A percentile compares a stretch with the other conserved stretches of the same genome.
phyloP scores from a whole-genome alignment of 1,140 invertebrate species.

The Drosophila kikkawai region DNA sequence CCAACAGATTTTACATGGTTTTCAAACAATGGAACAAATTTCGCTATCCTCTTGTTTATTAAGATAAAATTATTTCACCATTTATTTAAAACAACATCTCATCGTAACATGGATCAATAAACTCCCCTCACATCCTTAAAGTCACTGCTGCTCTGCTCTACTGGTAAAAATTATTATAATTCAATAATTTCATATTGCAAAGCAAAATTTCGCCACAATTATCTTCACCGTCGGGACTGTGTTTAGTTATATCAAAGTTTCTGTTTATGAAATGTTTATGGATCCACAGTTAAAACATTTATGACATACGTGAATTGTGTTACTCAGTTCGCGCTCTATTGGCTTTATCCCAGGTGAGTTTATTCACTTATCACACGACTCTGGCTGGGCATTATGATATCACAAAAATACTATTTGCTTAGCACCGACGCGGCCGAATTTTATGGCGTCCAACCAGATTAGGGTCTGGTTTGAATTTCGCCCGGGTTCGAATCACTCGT shows the following conservation, averaged over 20 bases:
- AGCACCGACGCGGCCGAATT: constrained; percentile 30
- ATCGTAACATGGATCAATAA: not conserved
- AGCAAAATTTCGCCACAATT: constrained; percentile 19
- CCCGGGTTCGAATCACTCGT: constrained; percentile 10
- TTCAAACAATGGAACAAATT: not conserved
- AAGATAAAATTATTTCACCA: not conserved
- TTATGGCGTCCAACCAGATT: constrained; percentile 36
- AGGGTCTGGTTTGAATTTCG: constrained; percentile 26
- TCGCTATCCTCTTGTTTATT: not conserved
- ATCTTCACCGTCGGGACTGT: not conserved
- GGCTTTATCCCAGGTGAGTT: constrained; percentile 38
- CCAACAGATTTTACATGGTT: not conserved
- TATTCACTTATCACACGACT: constrained; percentile 46
- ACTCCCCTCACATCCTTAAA: not conserved
- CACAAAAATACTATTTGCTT: constrained; percentile 49
- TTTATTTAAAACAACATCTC: not conserved
- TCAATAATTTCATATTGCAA: constrained; percentile 8
- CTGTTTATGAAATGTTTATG: constrained; percentile 44
- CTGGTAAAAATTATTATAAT: not conserved
- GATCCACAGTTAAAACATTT: constrained; percentile 41
- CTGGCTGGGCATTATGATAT: constrained; percentile 40
- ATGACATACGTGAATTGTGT: constrained; percentile 41
- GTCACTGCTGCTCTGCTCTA: not conserved
- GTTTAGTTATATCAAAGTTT: constrained; percentile 43
- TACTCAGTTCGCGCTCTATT: constrained; percentile 19